These are phyloP conservation scores for Gymnocypris eckloni DNA, from an alignment of 2,797 vertebrate genomes.

Conservation along the genomic window DNA sequence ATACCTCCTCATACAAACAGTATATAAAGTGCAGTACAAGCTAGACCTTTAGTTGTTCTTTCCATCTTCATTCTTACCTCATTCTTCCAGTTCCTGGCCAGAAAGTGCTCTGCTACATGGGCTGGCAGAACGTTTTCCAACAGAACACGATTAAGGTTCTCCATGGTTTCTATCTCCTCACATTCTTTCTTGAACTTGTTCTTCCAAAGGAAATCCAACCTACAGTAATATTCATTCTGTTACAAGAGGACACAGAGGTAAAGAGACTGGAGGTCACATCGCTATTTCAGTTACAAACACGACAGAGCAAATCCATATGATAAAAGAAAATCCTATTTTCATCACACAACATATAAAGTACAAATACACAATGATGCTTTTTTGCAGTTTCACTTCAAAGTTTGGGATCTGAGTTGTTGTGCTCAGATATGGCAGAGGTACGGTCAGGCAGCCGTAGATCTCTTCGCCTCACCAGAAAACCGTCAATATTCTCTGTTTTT, in stretches of 20 bases:
- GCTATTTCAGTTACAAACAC: constrained; percentile 70
- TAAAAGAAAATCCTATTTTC: neutral
- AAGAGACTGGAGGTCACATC: constrained; percentile 76
- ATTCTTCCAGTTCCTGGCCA: constrained; percentile 96
- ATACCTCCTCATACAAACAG: neutral
- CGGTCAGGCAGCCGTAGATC: too few species aligned
- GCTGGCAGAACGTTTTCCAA: constrained; percentile 96
- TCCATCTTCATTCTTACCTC: constrained; percentile 79
- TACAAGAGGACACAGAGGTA: constrained; percentile 92
- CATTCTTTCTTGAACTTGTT: constrained; percentile 99
- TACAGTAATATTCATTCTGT: constrained; percentile 89
- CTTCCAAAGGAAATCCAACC: constrained; percentile 99
- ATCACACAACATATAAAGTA: neutral
- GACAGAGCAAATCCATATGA: constrained; percentile 44
- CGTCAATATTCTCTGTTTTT: too few species aligned
- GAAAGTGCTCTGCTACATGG: constrained; percentile 95
- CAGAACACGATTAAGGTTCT: constrained; percentile 95
- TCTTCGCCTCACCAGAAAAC: too few species aligned
- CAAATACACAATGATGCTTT: neutral
- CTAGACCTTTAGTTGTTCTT: neutral
- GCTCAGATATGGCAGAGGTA: too few species aligned
- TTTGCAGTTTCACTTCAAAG: neutral
- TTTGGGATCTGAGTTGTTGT: neutral
- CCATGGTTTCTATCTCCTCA: constrained; percentile 99
- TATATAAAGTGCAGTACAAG: neutral